Evolutionary conservation across 2,888 invertebrate genomes (phyloP), one percentile per base, ranked within the genome.

Genomic region (Oxytorus armatus): DNA sequence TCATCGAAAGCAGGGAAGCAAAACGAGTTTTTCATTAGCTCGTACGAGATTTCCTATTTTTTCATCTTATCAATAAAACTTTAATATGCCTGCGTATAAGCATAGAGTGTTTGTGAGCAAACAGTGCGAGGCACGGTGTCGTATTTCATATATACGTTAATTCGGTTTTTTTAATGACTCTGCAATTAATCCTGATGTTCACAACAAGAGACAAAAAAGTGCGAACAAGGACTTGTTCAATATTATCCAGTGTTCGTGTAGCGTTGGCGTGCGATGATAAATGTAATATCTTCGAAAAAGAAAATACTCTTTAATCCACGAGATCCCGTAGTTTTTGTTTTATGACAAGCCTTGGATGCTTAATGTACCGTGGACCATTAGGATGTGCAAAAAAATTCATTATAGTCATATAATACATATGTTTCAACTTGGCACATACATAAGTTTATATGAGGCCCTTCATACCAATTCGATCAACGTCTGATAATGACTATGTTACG

Each of bases 241-340:
- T 21, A 25, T 25, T 44, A 18, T n/a, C n/a, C 23, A 47, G 14
- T 4, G 29, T 55, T 36, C 16, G 18, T 44, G 4, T 7, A 7
- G n/a, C 33, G 16, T 68, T 33, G 59, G 49, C 55, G n/a, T 25
- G 14, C 44, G 72, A 49, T 72, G 77, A 70, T 77, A 18, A 49
- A 72, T 61, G 55, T 42, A 14, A 11, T 29, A 33, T 63, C 14
- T 0, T 11, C 16, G 42, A 14, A 25, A 33, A 47, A 66, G 23
- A 72, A 63, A 63, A 72, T 44, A 4, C 42, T 23, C 16, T 49
- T 18, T 21, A 1, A 33, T 25, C 61, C n/a, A 7, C 18, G 3
- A 8, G 8, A 10, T 25, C 23, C 8, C 49, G 39, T 11, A 16
- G n/a, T 44, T 55, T 44, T 14, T 68, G 4, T 63, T 14, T n/a